A percentile compares a stretch with the other conserved stretches of the same genome.
Evolutionary conservation across 2,113 vertebrate species (phyloP).

Genomic region (Gallinago jamesoni): DNA sequence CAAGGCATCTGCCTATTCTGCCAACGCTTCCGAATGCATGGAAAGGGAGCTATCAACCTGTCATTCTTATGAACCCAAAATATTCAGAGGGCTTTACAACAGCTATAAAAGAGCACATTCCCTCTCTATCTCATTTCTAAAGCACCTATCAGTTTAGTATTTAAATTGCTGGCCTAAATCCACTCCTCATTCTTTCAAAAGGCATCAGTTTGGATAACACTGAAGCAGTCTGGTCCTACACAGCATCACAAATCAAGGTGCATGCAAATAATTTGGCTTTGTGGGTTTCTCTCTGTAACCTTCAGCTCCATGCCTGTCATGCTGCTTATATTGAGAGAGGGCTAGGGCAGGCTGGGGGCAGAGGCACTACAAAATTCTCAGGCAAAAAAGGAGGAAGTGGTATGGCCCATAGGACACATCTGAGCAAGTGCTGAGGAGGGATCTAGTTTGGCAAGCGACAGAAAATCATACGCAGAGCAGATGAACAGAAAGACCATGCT

Average conservation of each 20-base stretch:
- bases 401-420: neutral
- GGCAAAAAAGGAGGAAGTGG: neutral
- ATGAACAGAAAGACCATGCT: neutral
- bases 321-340: neutral
- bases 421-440: neutral
- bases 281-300: neutral
- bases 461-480: neutral
- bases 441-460: neutral
- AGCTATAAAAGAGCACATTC: neutral
- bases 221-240: neutral
- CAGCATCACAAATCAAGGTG: neutral
- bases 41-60: neutral
- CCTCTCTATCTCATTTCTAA: neutral
- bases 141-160: neutral
- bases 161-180: neutral
- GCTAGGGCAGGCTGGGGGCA: neutral
- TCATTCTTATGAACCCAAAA: neutral
- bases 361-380: neutral
- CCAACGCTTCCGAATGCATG: neutral
- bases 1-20: constrained; percentile 34
- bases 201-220: neutral
- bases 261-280: neutral
- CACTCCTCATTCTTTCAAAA: neutral
- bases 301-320: neutral
- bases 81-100: neutral